Percentiles rank a stretch among this genome's conserved stretches.
phyloP scores from a whole-genome alignment of 1,140 invertebrate genomes.

The Maconellicoccus hirsutus region DNA sequence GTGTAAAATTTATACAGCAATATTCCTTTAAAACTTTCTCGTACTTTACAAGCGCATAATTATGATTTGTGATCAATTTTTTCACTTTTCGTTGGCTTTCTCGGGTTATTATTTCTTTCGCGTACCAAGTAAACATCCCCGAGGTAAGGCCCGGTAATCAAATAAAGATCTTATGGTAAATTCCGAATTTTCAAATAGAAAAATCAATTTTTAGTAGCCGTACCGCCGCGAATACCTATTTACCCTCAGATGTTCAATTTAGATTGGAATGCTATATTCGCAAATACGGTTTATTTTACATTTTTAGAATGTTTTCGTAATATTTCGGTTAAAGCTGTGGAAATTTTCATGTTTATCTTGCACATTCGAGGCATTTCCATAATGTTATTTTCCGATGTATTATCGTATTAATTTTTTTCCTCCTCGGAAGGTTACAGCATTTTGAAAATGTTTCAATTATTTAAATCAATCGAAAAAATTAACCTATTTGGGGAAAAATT shows the following conservation, averaged over 20 bases:
- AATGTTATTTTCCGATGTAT: no score
- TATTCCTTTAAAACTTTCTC: background rate
- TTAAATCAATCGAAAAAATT: no score
- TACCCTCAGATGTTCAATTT: background rate
- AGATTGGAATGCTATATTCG: background rate
- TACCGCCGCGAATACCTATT: no score
- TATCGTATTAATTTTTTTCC: no score
- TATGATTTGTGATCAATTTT: constrained; percentile 1
- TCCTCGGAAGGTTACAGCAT: no score
- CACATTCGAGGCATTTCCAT: no score
- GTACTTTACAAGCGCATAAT: background rate
- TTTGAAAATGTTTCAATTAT: no score
- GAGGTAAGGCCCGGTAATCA: no score
- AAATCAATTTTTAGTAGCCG: background rate
- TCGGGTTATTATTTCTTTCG: background rate
- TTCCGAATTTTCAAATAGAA: background rate
- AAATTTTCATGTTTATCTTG: no score
- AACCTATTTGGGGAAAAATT: no score
- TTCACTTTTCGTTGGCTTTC: background rate
- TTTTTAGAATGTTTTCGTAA: background rate
- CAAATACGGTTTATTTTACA: background rate
- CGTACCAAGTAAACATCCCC: background rate
- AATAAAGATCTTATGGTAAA: no score
- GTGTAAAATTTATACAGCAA: background rate
- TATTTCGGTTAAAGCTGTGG: no score